Conservation (phyloP, 2,888 invertebrate species). For the Hirtodrosophila duncani region DNA sequence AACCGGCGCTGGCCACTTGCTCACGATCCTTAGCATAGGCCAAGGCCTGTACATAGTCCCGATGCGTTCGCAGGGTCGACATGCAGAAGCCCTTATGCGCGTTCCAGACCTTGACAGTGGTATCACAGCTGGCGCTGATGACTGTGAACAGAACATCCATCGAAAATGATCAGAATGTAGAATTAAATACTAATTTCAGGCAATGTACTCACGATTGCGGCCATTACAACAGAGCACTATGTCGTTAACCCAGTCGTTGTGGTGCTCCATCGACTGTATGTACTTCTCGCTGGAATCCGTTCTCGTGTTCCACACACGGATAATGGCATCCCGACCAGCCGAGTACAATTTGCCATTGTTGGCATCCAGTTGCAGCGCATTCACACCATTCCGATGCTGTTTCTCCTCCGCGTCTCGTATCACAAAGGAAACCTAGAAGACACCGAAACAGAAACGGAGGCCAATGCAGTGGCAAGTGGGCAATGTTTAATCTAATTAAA, state of each 20-base stretch:
- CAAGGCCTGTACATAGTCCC: conserved; percentile 98
- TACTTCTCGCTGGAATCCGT: conserved; percentile 85
- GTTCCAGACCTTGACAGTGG: conserved; percentile 99
- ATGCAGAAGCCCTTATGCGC: conserved; percentile 99
- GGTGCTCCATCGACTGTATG: conserved; percentile 98
- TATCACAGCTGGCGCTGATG: conserved; percentile 99
- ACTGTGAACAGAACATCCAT: conserved; percentile 80
- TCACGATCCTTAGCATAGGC: conserved; percentile 99
- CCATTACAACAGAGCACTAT: conserved; percentile 98
- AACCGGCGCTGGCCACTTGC: conserved; percentile 95
- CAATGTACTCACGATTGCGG: conserved; percentile 85
- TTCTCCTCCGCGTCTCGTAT: conserved; percentile 97
- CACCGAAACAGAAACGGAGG: too few relatives aligned
- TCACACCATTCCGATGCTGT: conserved; percentile 96
- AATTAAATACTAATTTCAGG: neutral
- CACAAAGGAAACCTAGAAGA: conserved; percentile 96
- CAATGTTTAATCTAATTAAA: conserved; percentile 19
- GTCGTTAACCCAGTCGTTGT: conserved; percentile 99
- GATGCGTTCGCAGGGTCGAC: conserved; percentile 98
- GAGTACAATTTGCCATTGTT: conserved; percentile 93
- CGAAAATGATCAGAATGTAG: neutral
- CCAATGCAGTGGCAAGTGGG: neutral
- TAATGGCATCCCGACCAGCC: conserved; percentile 95
- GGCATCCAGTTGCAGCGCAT: conserved; percentile 95
- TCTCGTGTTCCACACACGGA: conserved; percentile 91